Evolutionary conservation across 2,888 invertebrate genomes (phyloP).

Genomic region (Notodonta dromedarius): DNA sequence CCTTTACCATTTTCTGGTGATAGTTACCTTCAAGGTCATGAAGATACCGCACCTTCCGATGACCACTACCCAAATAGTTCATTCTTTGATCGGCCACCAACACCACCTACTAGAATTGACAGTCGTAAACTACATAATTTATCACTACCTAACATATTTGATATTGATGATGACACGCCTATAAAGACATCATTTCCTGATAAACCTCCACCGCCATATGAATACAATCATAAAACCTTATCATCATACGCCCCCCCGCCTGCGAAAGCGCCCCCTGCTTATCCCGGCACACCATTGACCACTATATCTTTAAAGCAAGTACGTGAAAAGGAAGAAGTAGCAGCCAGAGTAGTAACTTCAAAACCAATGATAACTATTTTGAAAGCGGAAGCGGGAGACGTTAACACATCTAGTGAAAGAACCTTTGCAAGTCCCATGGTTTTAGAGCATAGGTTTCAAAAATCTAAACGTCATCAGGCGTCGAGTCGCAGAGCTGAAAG

Average conservation of each 20-base stretch:
- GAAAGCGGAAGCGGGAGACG: conserved; percentile 89
- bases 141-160: conserved; percentile 77
- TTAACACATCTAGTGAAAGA: conserved; percentile 85
- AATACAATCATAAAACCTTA: conserved; percentile 85
- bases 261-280: conserved; percentile 87
- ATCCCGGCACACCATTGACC: conserved; percentile 75
- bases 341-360: conserved; percentile 90
- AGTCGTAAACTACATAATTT: conserved; percentile 80
- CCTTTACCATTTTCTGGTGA: conserved; percentile 84
- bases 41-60: conserved; percentile 85
- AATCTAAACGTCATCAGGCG: conserved; percentile 77
- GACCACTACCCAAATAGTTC: conserved; percentile 78
- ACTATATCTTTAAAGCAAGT: conserved; percentile 48
- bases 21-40: conserved; percentile 84
- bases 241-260: conserved; percentile 59
- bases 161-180: conserved; percentile 58
- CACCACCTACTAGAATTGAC: conserved; percentile 88
- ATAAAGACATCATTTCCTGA: conserved; percentile 56
- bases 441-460: conserved; percentile 77
- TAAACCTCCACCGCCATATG: conserved; percentile 89
- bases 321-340: conserved; percentile 86
- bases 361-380: conserved; percentile 90
- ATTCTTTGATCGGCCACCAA: conserved; percentile 85
- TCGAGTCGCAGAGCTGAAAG: conserved; percentile 86
- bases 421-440: conserved; percentile 81